Evolutionary conservation across 2,888 invertebrate species (phyloP), one percentile per base, ranked within the genome.

Genomic region (Magallana nippona): DNA sequence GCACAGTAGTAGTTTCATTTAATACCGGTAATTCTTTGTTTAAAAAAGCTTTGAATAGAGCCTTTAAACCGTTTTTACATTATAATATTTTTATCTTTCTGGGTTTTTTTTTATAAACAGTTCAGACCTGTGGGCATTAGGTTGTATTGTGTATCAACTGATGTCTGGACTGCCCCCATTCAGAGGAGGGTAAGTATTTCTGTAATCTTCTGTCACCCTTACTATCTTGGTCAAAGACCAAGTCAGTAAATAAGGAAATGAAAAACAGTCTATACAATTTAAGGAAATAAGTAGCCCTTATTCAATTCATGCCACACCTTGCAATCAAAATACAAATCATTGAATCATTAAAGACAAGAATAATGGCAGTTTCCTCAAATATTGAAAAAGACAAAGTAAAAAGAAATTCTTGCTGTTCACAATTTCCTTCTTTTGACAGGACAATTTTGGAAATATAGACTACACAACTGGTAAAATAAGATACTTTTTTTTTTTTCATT

Each of bases 61-160:
- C 17, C 62, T 60, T 60, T n/a, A n/a, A 60, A 10, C 17, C 17
- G 10, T 60, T 60, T 60, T n/a, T 60, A 60, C 19, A n/a, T 10
- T 17, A 10, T n/a, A 22, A 27, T 19, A 27, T 60, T 55, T 22
- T 19, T 1, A 22, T 60, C 1, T 79, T 82, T 44, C 44, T 5
- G 60, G 8, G 56, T 44, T 32, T 22, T 56, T 78, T 44, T 82
- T 27, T 56, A n/a, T 10, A 93, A 93, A 82, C 92, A 95, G 95
- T 71, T 97, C 97, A 17, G 99, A 99, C 95, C 95, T 99, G 84
- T 99, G 99, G 99, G 99, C 99, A 0, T 95, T 98, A 78, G 99
- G 99, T 55, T 99, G 98, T 94, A 98, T 99, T 89, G 95, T 99
- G 88, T 99, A 98, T 95, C 99, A 99, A 95, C 98, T 99, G 97